These are phyloP conservation scores for Andrena dorsata DNA, from an alignment of 2,888 invertebrate genomes.

Conservation along the genomic window DNA sequence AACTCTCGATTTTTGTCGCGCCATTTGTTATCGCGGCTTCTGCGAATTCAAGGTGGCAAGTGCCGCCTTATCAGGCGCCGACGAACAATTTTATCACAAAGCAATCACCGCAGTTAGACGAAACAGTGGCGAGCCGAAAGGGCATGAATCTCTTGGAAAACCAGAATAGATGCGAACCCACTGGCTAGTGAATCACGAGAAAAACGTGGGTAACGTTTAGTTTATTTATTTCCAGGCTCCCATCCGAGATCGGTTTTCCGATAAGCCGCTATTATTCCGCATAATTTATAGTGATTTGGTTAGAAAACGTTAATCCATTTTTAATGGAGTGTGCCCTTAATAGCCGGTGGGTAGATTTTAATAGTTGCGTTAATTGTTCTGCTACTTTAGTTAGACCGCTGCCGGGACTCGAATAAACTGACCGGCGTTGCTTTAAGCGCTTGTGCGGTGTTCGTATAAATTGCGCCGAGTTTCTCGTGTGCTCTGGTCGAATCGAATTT, in stretches of 20 bases:
- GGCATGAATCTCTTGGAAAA: background rate
- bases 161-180: conserved; percentile 12
- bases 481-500: conserved; percentile 12
- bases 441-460: conserved; percentile 22
- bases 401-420: conserved; percentile 33
- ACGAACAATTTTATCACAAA: conserved; percentile 1
- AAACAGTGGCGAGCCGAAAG: conserved; percentile 9
- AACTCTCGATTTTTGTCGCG: conserved; percentile 5
- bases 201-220: conserved; percentile 19
- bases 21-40: background rate
- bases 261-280: conserved; percentile 45
- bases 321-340: conserved; percentile 57
- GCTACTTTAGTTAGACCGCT: conserved; percentile 48
- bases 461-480: conserved; percentile 7
- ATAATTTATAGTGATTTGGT: conserved; percentile 57
- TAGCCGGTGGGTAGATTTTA: conserved; percentile 51
- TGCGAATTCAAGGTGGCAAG: background rate
- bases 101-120: conserved; percentile 22
- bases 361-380: conserved; percentile 56
- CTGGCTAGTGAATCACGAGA: background rate
- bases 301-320: conserved; percentile 59
- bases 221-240: conserved; percentile 44
- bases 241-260: conserved; percentile 49
- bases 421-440: conserved; percentile 25
- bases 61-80: conserved; percentile 32